These are phyloP conservation scores for Sphaeridia pumilis DNA, from an alignment of 2,888 invertebrate species.

Conservation along the genomic window DNA sequence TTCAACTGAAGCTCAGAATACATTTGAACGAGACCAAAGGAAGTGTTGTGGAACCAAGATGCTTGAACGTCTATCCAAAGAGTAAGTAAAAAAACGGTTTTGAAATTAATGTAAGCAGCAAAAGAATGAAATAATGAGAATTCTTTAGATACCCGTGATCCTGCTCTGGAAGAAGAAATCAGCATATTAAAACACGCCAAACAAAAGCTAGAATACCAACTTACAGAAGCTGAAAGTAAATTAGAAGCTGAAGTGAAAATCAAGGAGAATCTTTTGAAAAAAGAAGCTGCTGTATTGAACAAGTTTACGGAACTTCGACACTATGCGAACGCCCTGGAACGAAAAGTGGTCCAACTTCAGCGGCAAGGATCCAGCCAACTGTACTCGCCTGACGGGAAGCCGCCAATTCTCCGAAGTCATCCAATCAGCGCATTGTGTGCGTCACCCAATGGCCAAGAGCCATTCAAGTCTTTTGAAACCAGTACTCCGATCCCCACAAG, in stretches of 20 bases:
- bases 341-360: not conserved
- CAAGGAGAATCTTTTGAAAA: conserved; percentile 1
- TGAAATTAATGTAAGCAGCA: too few relatives aligned
- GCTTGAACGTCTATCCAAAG: not conserved
- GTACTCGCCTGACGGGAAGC: too few relatives aligned
- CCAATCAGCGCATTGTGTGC: too few relatives aligned
- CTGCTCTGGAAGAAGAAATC: too few relatives aligned
- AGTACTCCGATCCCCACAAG: too few relatives aligned
- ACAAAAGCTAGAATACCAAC: conserved; percentile 5
- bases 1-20: conserved; percentile 28
- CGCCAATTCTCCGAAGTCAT: too few relatives aligned
- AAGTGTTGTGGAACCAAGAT: conserved; percentile 1
- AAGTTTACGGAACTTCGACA: conserved; percentile 2
- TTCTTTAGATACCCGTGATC: too few relatives aligned
- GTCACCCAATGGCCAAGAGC: too few relatives aligned
- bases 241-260: not conserved
- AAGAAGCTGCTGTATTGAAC: not conserved
- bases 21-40: conserved; percentile 17
- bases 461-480: too few relatives aligned
- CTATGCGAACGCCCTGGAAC: not conserved
- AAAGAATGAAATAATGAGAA: too few relatives aligned
- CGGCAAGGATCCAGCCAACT: not conserved
- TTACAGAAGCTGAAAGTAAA: conserved; percentile 1
- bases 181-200: too few relatives aligned
- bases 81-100: too few relatives aligned